A percentile compares a stretch with the other conserved stretches of the same genome.
Evolutionary conservation across 2,888 invertebrate species (phyloP).

Genomic region (Conomelus anceps): DNA sequence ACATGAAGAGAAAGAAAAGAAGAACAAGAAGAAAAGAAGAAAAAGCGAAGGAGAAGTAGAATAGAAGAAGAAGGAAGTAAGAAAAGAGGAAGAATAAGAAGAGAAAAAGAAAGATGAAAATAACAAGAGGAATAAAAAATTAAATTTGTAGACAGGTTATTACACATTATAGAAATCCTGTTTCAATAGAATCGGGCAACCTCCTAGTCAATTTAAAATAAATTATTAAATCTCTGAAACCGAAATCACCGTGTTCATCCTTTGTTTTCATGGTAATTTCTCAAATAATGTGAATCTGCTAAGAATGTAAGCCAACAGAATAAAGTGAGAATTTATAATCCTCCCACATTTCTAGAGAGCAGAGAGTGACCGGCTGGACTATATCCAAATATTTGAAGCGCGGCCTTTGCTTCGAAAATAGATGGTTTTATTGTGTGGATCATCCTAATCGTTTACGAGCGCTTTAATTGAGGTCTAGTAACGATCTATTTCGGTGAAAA

Average conservation of each 20-base stretch:
- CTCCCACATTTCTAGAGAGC: not conserved
- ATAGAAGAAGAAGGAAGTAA: too few relatives aligned
- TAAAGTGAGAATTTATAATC: not conserved
- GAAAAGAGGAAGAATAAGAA: too few relatives aligned
- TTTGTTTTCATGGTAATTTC: not conserved
- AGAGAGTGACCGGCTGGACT: not conserved
- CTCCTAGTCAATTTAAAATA: not conserved
- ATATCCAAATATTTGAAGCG: not conserved
- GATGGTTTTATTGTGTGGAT: not conserved
- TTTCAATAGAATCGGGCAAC: too few relatives aligned
- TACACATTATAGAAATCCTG: too few relatives aligned
- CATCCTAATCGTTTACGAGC: not conserved
- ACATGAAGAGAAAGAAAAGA: too few relatives aligned
- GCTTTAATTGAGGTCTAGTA: not conserved
- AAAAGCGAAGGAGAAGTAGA: too few relatives aligned
- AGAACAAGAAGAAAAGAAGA: too few relatives aligned
- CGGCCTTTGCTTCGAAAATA: not conserved
- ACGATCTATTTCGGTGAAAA: not conserved
- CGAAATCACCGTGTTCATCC: not conserved
- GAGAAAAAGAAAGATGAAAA: too few relatives aligned
- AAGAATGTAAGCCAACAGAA: not conserved
- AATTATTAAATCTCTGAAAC: not conserved
- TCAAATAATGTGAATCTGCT: too few relatives aligned
- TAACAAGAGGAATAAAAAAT: too few relatives aligned
- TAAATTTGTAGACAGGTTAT: too few relatives aligned